Evolutionary conservation across 2,113 vertebrate species (phyloP).

Genomic region (Pleuronectes platessa): DNA sequence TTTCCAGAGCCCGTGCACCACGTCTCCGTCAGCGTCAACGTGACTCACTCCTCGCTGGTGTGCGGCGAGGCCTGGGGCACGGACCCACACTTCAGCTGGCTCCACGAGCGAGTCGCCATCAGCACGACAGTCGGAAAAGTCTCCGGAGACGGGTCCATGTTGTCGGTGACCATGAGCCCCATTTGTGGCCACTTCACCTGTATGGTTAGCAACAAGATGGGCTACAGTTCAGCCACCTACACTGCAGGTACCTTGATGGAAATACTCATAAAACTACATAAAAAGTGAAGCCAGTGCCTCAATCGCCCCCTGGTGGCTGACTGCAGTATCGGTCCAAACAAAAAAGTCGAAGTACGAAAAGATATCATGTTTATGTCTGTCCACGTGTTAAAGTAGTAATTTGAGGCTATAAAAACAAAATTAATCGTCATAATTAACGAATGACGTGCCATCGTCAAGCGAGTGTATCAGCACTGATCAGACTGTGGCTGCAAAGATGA

Average conservation of each 20-base stretch:
- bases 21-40: conserved; percentile 81
- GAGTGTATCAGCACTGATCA: no score
- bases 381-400: no score
- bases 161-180: conserved; percentile 63
- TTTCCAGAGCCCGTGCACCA: conserved; percentile 79
- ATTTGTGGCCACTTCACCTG: conserved; percentile 84
- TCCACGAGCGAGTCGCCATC: conserved; percentile 71
- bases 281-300: neutral
- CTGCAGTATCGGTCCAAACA: no score
- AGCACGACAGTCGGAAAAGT: conserved; percentile 63
- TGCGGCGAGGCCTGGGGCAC: conserved; percentile 84
- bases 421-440: no score
- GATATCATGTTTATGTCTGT: no score
- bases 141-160: conserved; percentile 68
- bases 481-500: no score
- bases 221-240: conserved; percentile 79
- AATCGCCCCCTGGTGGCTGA: neutral
- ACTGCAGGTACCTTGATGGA: conserved; percentile 62
- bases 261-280: neutral
- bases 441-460: no score
- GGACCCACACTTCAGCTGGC: conserved; percentile 79
- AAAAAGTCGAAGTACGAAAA: no score
- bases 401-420: no score
- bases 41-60: conserved; percentile 74
- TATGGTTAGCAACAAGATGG: conserved; percentile 78